phyloP scores from a whole-genome alignment of 2,888 invertebrate genomes.

The Hydraecia micacea region DNA sequence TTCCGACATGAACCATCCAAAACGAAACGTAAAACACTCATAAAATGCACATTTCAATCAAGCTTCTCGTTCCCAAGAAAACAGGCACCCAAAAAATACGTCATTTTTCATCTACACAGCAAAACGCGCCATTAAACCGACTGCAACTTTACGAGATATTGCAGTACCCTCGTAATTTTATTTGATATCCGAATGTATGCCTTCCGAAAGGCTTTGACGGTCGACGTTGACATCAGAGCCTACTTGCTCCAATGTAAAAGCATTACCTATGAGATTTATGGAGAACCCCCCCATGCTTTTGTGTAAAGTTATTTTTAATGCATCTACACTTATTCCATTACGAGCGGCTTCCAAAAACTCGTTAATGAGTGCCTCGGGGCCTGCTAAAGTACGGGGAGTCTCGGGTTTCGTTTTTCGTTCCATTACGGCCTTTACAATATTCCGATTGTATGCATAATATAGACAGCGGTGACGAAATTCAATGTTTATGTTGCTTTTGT shows the following conservation, averaged over 20 bases:
- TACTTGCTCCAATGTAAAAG: conserved; percentile 45
- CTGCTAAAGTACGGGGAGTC: conserved; percentile 41
- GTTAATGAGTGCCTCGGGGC: conserved; percentile 61
- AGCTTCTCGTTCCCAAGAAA: conserved; percentile 3
- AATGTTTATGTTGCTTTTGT: conserved; percentile 30
- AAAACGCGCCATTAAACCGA: conserved; percentile 42
- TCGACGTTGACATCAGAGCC: conserved; percentile 44
- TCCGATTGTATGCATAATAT: conserved; percentile 50
- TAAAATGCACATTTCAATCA: conserved; percentile 42
- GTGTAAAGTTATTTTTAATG: conserved; percentile 64
- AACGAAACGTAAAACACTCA: conserved; percentile 15
- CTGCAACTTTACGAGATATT: conserved; percentile 61
- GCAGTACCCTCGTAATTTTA: conserved; percentile 57
- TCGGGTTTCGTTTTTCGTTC: conserved; percentile 54
- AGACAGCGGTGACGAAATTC: conserved; percentile 42
- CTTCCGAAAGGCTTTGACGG: conserved; percentile 38
- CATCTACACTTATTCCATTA: conserved; percentile 64
- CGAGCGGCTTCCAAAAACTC: conserved; percentile 52
- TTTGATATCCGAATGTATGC: conserved; percentile 56
- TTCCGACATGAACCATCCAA: not conserved
- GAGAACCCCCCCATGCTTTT: conserved; percentile 40
- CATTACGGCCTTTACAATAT: conserved; percentile 49
- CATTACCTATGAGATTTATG: conserved; percentile 60
- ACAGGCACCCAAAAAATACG: conserved; percentile 9
- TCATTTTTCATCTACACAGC: conserved; percentile 38